These are phyloP conservation scores for Penaeus monodon DNA, from an alignment of 2,888 invertebrate species.

Conservation along the genomic window DNA sequence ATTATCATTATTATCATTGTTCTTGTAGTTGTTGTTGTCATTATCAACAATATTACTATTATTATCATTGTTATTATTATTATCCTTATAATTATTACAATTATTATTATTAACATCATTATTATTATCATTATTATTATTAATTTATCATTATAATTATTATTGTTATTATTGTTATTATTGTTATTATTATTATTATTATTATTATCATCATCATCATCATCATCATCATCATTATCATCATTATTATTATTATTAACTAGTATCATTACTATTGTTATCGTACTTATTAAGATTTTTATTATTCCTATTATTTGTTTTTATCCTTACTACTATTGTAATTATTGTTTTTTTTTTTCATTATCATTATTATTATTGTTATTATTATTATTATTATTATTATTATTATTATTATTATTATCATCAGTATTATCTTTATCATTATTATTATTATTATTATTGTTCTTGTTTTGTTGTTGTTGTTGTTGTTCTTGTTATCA, in stretches of 20 bases:
- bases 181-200: no score
- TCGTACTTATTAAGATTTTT: no score
- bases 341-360: no score
- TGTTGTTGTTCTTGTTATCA: not conserved
- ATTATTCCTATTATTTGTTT: no score
- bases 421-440: not conserved
- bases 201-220: no score
- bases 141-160: not conserved
- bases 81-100: no score
- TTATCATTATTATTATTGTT: conserved; percentile 1
- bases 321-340: no score
- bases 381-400: conserved; percentile 6
- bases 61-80: no score
- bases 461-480: not conserved
- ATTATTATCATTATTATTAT: not conserved
- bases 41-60: no score
- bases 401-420: not conserved
- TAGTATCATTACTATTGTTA: not conserved
- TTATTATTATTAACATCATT: not conserved
- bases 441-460: not conserved
- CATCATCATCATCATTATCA: not conserved
- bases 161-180: no score
- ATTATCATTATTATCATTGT: no score
- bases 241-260: not conserved
- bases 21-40: no score